Base-by-base conservation (phyloP, 2,113 vertebrate species). In the Ammodytes marinus region DNA sequence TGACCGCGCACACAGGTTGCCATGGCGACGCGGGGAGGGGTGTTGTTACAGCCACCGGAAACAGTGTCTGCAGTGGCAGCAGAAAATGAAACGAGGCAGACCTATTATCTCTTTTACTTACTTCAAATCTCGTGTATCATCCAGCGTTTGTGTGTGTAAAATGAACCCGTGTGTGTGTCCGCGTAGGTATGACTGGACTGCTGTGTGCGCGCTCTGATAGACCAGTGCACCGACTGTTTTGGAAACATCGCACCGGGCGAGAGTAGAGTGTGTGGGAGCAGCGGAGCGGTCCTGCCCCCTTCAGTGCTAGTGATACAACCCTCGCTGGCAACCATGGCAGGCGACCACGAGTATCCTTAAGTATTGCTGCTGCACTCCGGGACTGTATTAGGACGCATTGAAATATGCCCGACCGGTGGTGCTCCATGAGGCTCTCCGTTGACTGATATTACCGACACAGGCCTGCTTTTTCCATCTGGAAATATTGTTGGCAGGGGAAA, bases 391-490 rank as follows among this genome's bases (percentile, higher is more conserved):
- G 59, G 37, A 58, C 63, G 47, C 27, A 65, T 78, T 87, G 61
- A 79, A 86, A 5, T 49, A 92, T 89, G 90, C 71, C 83, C 49
- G 74, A 50, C 74, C 78, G 82, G 60, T 37, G 73, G 83, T 81
- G 66, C 58, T 61, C 45, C 57, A 69, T 46, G 83, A 71, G 77
- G 58, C 80, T 74, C 52, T 65, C 75, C 8, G 45, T 69, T 71
- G 86, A 76, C 83, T 92, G 86, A 89, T 90, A 79, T 40, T 19
- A 60, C 13, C 79, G 74, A 19, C 46, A n/a, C 68, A 72, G 83
- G 88, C 87, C 87, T 83, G 78, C 73, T 83, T 91, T 89, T 81
- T 83, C 86, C 83, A 79, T 93, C 88, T 91, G 92, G 93, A 94
- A 86, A 86, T 87, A 27, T 93, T 93, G 71, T 89, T 77, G 77